These are phyloP conservation scores for Nyctibius grandis DNA, from an alignment of 2,797 vertebrate genomes.

Conservation along the genomic window DNA sequence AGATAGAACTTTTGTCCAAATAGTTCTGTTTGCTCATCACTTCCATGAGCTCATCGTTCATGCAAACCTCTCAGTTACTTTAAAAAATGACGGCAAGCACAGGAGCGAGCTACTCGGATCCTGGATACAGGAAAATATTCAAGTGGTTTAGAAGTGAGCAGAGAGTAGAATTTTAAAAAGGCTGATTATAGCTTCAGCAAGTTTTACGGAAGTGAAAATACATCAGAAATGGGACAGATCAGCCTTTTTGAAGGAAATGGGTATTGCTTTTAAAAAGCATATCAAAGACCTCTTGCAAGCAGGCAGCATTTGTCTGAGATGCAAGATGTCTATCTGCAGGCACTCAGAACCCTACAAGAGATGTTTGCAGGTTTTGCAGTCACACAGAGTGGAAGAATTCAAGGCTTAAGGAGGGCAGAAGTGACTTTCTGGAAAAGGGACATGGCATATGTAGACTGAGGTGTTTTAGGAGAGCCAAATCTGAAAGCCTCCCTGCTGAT, in stretches of 20 bases:
- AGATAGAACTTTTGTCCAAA: background rate
- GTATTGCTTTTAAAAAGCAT: constrained; percentile 17
- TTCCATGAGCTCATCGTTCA: background rate
- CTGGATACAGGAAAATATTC: constrained; percentile 12
- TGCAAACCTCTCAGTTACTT: background rate
- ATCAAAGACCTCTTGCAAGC: background rate
- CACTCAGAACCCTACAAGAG: background rate
- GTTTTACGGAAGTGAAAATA: constrained; percentile 7
- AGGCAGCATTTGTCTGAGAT: background rate
- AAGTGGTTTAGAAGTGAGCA: background rate
- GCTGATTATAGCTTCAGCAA: constrained; percentile 36
- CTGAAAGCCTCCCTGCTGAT: background rate
- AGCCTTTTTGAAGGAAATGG: constrained; percentile 18
- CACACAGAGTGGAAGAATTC: background rate
- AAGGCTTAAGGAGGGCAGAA: background rate
- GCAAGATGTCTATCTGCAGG: background rate
- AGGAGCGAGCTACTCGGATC: background rate
- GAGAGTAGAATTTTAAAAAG: constrained; percentile 29
- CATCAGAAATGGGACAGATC: constrained; percentile 14
- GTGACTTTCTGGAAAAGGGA: background rate
- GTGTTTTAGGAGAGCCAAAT: background rate
- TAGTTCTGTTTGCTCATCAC: background rate
- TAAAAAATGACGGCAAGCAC: background rate
- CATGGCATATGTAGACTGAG: background rate
- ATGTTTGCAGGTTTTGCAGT: background rate